Percentiles rank a stretch among this genome's conserved stretches.
Evolutionary conservation across 2,797 vertebrate genomes (phyloP).

Genomic region (Melanotaenia trifasciata): DNA sequence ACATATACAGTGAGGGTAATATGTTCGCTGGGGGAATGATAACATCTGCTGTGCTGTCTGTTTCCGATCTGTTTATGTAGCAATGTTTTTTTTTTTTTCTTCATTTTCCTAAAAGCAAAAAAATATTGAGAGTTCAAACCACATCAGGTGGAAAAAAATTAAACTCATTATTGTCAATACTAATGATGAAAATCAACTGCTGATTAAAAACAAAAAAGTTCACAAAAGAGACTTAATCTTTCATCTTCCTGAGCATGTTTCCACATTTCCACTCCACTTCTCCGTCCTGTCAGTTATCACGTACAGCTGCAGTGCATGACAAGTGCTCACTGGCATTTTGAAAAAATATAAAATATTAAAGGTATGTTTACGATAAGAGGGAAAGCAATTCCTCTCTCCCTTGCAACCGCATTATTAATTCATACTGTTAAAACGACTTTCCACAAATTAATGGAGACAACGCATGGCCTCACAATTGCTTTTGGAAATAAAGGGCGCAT

Average conservation of each 20-base stretch:
- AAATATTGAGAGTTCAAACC: not conserved
- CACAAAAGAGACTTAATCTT: conserved; percentile 22
- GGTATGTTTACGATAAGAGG: conserved; percentile 88
- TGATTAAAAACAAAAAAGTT: not conserved
- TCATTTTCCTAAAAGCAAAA: not conserved
- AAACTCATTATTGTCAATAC: not conserved
- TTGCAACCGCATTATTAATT: conserved; percentile 88
- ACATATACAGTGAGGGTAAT: conserved; percentile 21
- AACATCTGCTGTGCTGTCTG: conserved; percentile 36
- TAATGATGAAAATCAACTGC: not conserved
- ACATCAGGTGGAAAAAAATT: not conserved
- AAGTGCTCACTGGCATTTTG: conserved; percentile 80
- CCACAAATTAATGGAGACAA: conserved; percentile 87
- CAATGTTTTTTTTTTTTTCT: not conserved
- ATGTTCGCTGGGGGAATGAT: conserved; percentile 26
- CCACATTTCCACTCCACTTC: conserved; percentile 55
- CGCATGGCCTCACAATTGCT: conserved; percentile 73
- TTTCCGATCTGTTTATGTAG: conserved; percentile 29
- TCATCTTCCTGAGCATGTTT: conserved; percentile 1
- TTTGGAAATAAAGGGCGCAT: conserved; percentile 80
- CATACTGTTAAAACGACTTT: conserved; percentile 91
- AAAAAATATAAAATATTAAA: conserved; percentile 89
- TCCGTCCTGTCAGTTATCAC: conserved; percentile 60
- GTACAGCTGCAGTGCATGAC: conserved; percentile 65
- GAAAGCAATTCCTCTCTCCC: conserved; percentile 82